Evolutionary conservation across 1,140 invertebrate genomes (phyloP).

Genomic region (Caerostris darwini): DNA sequence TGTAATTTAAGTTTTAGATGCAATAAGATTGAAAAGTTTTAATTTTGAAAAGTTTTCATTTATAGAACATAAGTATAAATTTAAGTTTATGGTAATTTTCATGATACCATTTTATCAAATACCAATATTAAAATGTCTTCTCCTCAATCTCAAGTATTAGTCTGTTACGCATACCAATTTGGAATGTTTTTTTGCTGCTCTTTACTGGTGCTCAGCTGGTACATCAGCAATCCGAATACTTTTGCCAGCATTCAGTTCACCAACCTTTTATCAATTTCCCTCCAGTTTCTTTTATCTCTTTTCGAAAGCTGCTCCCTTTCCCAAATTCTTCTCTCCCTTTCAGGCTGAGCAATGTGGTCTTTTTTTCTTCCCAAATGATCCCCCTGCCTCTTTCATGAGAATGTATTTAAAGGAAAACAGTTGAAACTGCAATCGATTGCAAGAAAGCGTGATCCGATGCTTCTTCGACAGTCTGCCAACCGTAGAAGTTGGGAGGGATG

Average conservation of each 20-base stretch:
- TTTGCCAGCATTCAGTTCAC: background rate
- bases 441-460: slow-evolving; percentile 21
- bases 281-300: slow-evolving; percentile 7
- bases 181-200: background rate
- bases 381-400: slow-evolving; percentile 26
- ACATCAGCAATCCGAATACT: background rate
- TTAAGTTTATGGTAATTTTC: no score
- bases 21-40: no score
- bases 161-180: background rate
- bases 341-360: background rate
- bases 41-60: no score
- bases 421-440: slow-evolving; percentile 33
- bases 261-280: background rate
- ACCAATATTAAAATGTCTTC: no score
- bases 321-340: background rate
- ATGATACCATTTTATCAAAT: no score
- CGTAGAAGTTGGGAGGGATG: slow-evolving; percentile 34
- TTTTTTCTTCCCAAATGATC: background rate
- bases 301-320: background rate
- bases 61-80: no score
- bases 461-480: slow-evolving; percentile 35
- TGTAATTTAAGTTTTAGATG: no score
- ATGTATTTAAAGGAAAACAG: slow-evolving; percentile 33
- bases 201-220: background rate
- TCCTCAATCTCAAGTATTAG: no score